Evolutionary conservation across 2,888 invertebrate species (phyloP).

Genomic region (Pammene fasciana): DNA sequence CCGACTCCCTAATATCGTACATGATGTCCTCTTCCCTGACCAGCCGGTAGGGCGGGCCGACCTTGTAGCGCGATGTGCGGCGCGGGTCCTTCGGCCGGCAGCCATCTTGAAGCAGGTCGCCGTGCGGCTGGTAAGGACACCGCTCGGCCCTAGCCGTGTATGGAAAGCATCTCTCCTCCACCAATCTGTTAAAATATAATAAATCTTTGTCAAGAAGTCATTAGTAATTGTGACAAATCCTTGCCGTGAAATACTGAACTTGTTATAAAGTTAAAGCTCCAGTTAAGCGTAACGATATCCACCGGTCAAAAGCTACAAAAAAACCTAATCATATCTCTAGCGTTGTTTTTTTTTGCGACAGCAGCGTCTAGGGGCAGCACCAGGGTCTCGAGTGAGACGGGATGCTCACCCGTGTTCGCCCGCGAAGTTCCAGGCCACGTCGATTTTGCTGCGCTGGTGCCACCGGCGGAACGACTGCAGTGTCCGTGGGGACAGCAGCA

Average conservation of each 20-base stretch:
- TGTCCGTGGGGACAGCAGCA: constrained; percentile 91
- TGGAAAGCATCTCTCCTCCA: constrained; percentile 93
- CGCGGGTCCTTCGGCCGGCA: constrained; percentile 80
- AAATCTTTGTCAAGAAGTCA: too few species aligned
- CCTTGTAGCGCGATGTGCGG: constrained; percentile 86
- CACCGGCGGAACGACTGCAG: constrained; percentile 92
- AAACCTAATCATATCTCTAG: too few species aligned
- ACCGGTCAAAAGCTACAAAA: too few species aligned
- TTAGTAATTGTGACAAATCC: too few species aligned
- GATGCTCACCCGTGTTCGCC: constrained; percentile 87
- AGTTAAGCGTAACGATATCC: too few species aligned
- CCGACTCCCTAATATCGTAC: constrained; percentile 94
- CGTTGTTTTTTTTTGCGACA: too few species aligned
- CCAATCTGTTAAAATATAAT: constrained; percentile 86
- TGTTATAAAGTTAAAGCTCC: too few species aligned
- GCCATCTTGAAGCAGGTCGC: constrained; percentile 77
- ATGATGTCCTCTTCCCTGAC: constrained; percentile 92
- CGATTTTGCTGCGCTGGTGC: constrained; percentile 93
- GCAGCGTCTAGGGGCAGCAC: constrained; percentile 89
- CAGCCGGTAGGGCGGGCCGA: constrained; percentile 90
- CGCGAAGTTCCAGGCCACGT: constrained; percentile 95
- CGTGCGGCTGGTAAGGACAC: constrained; percentile 84
- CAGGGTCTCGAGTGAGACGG: constrained; percentile 72
- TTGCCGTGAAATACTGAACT: too few species aligned
- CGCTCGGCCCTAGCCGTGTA: constrained; percentile 85